These are phyloP conservation scores for Antheraea pernyi DNA, from an alignment of 1,140 invertebrate genomes.

Conservation along the genomic window DNA sequence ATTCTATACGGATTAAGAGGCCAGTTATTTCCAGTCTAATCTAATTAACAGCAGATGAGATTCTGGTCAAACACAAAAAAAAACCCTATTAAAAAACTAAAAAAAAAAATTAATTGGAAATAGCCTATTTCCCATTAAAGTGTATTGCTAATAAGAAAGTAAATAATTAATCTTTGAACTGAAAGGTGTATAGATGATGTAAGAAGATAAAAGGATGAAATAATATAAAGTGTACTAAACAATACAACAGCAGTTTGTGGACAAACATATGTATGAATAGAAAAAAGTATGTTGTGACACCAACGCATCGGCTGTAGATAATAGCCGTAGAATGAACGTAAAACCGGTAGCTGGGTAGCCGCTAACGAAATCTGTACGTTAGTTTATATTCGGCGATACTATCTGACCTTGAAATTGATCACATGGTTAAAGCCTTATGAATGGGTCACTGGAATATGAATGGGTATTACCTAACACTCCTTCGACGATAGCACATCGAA, in stretches of 20 bases:
- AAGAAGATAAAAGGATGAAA: not conserved
- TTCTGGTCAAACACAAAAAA: too few species aligned
- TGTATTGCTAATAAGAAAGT: too few species aligned
- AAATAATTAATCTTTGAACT: too few species aligned
- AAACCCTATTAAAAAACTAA: too few species aligned
- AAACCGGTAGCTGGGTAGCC: slow-evolving; percentile 61
- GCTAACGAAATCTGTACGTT: slow-evolving; percentile 46
- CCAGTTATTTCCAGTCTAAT: slow-evolving; percentile 62
- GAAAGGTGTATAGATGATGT: too few species aligned
- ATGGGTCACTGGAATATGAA: slow-evolving; percentile 33
- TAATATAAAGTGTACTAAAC: slow-evolving; percentile 17
- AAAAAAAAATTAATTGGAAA: too few species aligned
- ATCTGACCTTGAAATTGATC: slow-evolving; percentile 32
- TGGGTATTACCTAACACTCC: slow-evolving; percentile 13
- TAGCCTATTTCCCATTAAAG: too few species aligned
- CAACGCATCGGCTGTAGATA: slow-evolving; percentile 49
- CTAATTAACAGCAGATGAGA: too few species aligned
- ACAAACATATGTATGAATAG: not conserved
- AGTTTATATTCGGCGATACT: slow-evolving; percentile 25
- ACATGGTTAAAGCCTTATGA: slow-evolving; percentile 28
- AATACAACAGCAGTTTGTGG: slow-evolving; percentile 23
- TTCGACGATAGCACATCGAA: slow-evolving; percentile 1
- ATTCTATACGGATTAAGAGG: slow-evolving; percentile 52
- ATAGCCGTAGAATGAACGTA: slow-evolving; percentile 40
- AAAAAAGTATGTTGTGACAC: slow-evolving; percentile 46